Evolutionary conservation across 2,888 invertebrate species (phyloP).

Genomic region (Gastrophysa polygoni): DNA sequence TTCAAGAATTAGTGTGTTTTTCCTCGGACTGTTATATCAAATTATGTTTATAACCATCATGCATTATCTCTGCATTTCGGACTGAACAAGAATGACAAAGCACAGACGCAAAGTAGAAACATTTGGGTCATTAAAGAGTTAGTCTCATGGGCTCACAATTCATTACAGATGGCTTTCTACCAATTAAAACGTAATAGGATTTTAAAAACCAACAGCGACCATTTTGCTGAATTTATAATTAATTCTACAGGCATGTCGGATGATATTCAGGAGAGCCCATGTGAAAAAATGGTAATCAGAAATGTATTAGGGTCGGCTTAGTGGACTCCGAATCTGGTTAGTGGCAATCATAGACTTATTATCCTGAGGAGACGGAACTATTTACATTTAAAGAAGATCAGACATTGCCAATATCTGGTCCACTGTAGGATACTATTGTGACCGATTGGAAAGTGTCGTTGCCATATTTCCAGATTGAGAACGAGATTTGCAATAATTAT

Average conservation of each 20-base stretch:
- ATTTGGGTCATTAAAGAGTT: slow-evolving; percentile 30
- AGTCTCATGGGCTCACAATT: slow-evolving; percentile 28
- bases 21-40: too few species aligned
- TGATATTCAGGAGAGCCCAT: background rate
- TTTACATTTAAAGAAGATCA: too few species aligned
- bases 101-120: slow-evolving; percentile 17
- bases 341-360: too few species aligned
- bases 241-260: slow-evolving; percentile 14
- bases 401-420: too few species aligned
- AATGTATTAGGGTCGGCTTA: background rate
- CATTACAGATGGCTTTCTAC: slow-evolving; percentile 32
- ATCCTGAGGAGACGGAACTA: too few species aligned
- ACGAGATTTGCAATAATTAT: too few species aligned
- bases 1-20: too few species aligned
- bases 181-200: slow-evolving; percentile 33
- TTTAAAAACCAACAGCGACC: slow-evolving; percentile 24
- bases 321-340: background rate
- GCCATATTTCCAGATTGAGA: too few species aligned
- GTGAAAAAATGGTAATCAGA: background rate
- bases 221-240: slow-evolving; percentile 24
- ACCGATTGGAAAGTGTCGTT: too few species aligned
- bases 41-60: too few species aligned
- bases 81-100: slow-evolving; percentile 18
- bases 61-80: background rate
- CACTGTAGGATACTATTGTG: too few species aligned